Evolutionary conservation across 2,797 vertebrate genomes (phyloP).

Genomic region (Scyliorhinus canicula): DNA sequence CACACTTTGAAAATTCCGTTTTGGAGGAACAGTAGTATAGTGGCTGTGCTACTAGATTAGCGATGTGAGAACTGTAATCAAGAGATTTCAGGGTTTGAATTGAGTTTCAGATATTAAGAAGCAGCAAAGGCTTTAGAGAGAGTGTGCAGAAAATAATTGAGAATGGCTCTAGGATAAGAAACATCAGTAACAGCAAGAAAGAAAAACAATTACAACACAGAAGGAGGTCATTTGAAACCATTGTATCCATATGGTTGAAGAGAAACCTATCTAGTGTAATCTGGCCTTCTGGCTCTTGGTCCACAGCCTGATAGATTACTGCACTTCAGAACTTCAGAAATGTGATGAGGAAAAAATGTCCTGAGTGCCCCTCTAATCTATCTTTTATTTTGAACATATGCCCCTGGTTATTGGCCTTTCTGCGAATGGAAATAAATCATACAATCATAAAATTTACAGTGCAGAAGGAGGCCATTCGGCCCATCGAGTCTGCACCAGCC

Average conservation of each 20-base stretch:
- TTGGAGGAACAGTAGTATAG: too few relatives aligned
- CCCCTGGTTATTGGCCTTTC: background rate
- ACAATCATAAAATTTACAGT: too few relatives aligned
- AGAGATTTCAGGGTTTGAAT: too few relatives aligned
- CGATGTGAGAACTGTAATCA: too few relatives aligned
- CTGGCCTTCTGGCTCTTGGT: background rate
- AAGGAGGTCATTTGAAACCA: background rate
- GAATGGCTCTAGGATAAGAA: background rate
- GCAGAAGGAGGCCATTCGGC: too few relatives aligned
- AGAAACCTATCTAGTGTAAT: background rate
- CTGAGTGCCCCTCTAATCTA: background rate
- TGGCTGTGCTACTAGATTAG: too few relatives aligned
- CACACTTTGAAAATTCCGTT: too few relatives aligned
- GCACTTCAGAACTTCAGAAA: background rate
- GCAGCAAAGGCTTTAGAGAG: background rate
- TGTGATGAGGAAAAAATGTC: background rate
- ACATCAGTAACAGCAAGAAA: background rate
- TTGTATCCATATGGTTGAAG: background rate
- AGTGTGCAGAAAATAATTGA: background rate
- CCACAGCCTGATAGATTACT: background rate
- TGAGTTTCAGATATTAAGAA: background rate
- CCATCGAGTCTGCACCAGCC: too few relatives aligned
- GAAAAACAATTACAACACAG: background rate
- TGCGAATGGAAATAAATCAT: background rate
- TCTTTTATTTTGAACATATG: background rate